phyloP scores from a whole-genome alignment of 1,140 invertebrate species.

The Metaphire vulgaris region DNA sequence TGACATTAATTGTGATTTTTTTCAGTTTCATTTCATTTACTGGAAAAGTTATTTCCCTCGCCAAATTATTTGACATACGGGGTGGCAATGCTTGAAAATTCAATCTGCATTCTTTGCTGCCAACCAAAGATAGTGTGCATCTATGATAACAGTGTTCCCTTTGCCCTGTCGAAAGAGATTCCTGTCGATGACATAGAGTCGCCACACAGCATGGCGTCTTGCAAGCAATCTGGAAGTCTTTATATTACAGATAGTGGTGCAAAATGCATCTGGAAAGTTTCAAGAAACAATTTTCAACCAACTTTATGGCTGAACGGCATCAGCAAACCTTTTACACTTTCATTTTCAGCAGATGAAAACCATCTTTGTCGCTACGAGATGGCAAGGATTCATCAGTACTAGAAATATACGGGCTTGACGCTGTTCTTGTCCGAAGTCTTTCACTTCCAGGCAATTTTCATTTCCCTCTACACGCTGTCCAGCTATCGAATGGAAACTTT shows the following conservation, averaged over 20 bases:
- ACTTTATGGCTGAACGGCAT: background rate
- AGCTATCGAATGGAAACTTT: background rate
- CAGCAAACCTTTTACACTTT: background rate
- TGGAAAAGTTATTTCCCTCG: background rate
- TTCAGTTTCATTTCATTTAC: background rate
- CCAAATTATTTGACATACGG: background rate
- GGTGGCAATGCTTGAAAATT: background rate
- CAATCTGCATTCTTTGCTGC: background rate
- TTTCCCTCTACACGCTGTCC: background rate
- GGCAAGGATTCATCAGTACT: background rate
- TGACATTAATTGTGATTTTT: too few relatives aligned
- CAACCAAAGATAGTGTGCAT: background rate
- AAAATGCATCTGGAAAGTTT: background rate
- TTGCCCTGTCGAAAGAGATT: background rate
- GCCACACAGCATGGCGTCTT: background rate
- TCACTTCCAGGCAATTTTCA: background rate
- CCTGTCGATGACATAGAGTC: background rate
- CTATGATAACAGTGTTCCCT: background rate
- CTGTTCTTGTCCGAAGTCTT: background rate
- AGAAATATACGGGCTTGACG: background rate
- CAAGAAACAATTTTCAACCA: background rate
- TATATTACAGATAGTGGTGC: background rate
- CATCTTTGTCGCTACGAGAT: too few relatives aligned
- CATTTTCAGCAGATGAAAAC: background rate
- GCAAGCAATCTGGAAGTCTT: background rate